Evolutionary conservation across 2,888 invertebrate species (phyloP).

Genomic region (Brachypalpus laphriformis): DNA sequence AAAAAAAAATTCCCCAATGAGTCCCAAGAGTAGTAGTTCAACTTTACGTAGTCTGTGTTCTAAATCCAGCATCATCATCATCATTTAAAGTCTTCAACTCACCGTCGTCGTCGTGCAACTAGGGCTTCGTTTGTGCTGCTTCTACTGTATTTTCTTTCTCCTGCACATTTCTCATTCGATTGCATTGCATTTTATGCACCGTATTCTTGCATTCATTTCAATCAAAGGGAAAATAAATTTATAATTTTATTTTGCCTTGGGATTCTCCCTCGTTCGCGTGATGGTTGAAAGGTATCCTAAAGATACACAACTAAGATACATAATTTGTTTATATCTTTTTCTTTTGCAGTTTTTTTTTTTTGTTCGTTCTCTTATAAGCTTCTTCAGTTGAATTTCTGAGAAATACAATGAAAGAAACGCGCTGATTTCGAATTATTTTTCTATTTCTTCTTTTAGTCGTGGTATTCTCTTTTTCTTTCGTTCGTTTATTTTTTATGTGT

Average conservation of each 20-base stretch:
- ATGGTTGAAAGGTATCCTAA: neutral
- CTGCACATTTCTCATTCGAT: neutral
- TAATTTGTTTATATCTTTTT: slow-evolving; percentile 18
- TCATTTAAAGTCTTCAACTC: slow-evolving; percentile 48
- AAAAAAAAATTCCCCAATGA: neutral
- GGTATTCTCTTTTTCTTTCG: neutral
- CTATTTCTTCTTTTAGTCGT: slow-evolving; percentile 4
- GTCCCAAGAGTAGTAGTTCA: slow-evolving; percentile 35
- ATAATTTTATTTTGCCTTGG: slow-evolving; percentile 18
- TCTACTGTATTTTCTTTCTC: neutral
- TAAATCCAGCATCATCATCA: slow-evolving; percentile 57
- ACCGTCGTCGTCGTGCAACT: slow-evolving; percentile 28
- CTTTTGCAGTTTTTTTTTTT: neutral
- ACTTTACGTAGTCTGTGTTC: slow-evolving; percentile 63
- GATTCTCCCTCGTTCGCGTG: slow-evolving; percentile 14
- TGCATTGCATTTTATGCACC: slow-evolving; percentile 15
- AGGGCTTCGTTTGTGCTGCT: slow-evolving; percentile 54
- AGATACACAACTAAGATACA: slow-evolving; percentile 16
- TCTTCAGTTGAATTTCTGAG: neutral
- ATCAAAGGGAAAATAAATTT: slow-evolving; percentile 50
- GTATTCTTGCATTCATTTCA: slow-evolving; percentile 53
- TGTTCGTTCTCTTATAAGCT: neutral
- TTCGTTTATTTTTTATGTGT: neutral
- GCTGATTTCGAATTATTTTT: slow-evolving; percentile 17
- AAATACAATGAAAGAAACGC: neutral